phyloP scores from a whole-genome alignment of 1,140 invertebrate genomes.

The Cataglyphis hispanica region DNA sequence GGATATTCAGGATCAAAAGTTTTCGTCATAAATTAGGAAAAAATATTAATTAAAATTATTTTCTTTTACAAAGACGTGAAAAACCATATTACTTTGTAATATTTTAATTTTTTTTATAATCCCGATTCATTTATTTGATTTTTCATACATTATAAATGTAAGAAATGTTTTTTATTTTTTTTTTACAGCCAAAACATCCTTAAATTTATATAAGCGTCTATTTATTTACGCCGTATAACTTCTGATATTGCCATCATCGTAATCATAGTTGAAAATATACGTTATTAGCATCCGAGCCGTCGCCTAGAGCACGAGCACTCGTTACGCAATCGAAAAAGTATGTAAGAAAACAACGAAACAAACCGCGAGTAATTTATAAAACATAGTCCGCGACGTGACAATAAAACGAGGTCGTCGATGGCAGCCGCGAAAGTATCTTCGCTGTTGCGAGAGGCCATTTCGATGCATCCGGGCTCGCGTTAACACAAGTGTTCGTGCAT shows the following conservation, averaged over 20 bases:
- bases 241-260: background rate
- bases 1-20: too few relatives aligned
- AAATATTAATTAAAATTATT: too few relatives aligned
- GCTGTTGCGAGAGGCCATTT: constrained; percentile 46
- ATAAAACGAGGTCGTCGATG: constrained; percentile 44
- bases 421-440: constrained; percentile 44
- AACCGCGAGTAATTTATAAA: constrained; percentile 29
- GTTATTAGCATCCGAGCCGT: background rate
- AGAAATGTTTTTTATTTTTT: too few relatives aligned
- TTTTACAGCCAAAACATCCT: too few relatives aligned
- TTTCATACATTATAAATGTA: too few relatives aligned
- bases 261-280: background rate
- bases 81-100: too few relatives aligned
- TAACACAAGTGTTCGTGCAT: constrained; percentile 34
- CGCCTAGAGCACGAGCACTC: background rate
- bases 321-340: constrained; percentile 17
- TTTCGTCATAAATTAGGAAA: too few relatives aligned
- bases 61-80: too few relatives aligned
- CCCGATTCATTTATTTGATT: too few relatives aligned
- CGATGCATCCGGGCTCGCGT: constrained; percentile 13
- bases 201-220: background rate
- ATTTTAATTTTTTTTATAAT: too few relatives aligned
- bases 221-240: background rate
- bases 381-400: constrained; percentile 24
- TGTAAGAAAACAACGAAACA: background rate